phyloP scores from a whole-genome alignment of 2,797 vertebrate genomes.

The Ctenosaura bakeri region DNA sequence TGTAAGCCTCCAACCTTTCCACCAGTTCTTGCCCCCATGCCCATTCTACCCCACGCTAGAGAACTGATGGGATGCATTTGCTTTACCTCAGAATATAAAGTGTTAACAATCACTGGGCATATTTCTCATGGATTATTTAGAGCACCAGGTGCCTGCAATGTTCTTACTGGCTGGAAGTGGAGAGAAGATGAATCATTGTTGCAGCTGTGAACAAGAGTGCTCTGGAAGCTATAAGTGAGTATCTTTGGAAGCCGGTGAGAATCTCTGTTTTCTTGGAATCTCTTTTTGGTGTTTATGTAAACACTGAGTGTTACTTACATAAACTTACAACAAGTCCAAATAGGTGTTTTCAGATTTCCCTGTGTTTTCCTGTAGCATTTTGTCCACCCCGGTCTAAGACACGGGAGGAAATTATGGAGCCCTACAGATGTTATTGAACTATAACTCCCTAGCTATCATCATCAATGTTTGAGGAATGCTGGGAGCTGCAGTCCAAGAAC shows the following conservation, averaged over 20 bases:
- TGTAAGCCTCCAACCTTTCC: too few relatives aligned
- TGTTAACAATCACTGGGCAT: slow-evolving; percentile 55
- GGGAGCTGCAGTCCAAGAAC: too few relatives aligned
- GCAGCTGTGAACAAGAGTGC: slow-evolving; percentile 64
- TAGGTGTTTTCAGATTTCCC: fast-evolving
- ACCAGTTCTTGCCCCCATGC: fast-evolving
- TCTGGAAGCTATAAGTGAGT: slow-evolving; percentile 65
- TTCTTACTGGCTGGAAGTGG: slow-evolving; percentile 66
- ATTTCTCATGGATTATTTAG: slow-evolving; percentile 68
- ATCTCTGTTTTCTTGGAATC: slow-evolving; percentile 3
- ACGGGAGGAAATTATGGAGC: too few relatives aligned
- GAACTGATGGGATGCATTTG: not conserved
- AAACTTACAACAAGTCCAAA: not conserved
- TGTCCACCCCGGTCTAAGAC: too few relatives aligned
- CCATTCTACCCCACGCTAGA: too few relatives aligned
- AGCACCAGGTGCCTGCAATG: slow-evolving; percentile 71
- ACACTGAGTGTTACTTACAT: not conserved
- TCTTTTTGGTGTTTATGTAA: slow-evolving; percentile 33
- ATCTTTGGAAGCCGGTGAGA: slow-evolving; percentile 48
- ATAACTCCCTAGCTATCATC: too few relatives aligned
- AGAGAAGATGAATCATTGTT: slow-evolving; percentile 67
- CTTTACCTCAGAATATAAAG: slow-evolving; percentile 35
- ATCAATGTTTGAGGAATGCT: too few relatives aligned
- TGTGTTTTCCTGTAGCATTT: not conserved
- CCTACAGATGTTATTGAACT: too few relatives aligned